phyloP scores from a whole-genome alignment of 2,888 invertebrate genomes.

The Hecatera dysodea region DNA sequence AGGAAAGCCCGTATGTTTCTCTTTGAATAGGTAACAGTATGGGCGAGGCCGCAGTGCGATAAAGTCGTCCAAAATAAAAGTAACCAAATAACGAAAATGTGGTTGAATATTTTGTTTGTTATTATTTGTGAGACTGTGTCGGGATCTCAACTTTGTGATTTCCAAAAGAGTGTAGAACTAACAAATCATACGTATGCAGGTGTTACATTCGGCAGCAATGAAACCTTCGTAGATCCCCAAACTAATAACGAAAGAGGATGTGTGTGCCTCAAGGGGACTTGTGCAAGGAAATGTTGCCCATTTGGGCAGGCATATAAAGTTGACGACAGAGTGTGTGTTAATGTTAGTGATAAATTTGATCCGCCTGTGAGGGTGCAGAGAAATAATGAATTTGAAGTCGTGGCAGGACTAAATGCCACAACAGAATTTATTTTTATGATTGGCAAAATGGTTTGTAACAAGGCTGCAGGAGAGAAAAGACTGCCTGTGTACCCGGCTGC shows the following conservation, averaged over 20 bases:
- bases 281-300: slow-evolving; percentile 81
- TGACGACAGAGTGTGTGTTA: slow-evolving; percentile 12
- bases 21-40: slow-evolving; percentile 23
- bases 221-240: slow-evolving; percentile 71
- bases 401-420: slow-evolving; percentile 65
- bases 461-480: slow-evolving; percentile 49
- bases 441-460: slow-evolving; percentile 73
- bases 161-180: slow-evolving; percentile 47
- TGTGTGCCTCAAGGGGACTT: slow-evolving; percentile 73
- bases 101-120: slow-evolving; percentile 34
- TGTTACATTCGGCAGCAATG: slow-evolving; percentile 67
- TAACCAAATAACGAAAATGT: slow-evolving; percentile 30
- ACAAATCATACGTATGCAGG: slow-evolving; percentile 62
- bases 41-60: not conserved
- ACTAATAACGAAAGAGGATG: slow-evolving; percentile 73
- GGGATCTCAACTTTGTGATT: slow-evolving; percentile 46
- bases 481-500: slow-evolving; percentile 63
- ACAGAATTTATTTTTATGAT: slow-evolving; percentile 73
- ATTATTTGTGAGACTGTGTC: slow-evolving; percentile 27
- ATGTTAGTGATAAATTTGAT: slow-evolving; percentile 32
- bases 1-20: slow-evolving; percentile 21
- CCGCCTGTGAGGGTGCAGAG: slow-evolving; percentile 74
- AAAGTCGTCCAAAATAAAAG: slow-evolving; percentile 31
- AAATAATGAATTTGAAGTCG: slow-evolving; percentile 15
- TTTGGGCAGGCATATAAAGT: slow-evolving; percentile 69